These are phyloP conservation scores for pig (Sus scrofa) DNA, from an alignment of 2,113 vertebrate species.

Conservation along the genomic window DNA sequence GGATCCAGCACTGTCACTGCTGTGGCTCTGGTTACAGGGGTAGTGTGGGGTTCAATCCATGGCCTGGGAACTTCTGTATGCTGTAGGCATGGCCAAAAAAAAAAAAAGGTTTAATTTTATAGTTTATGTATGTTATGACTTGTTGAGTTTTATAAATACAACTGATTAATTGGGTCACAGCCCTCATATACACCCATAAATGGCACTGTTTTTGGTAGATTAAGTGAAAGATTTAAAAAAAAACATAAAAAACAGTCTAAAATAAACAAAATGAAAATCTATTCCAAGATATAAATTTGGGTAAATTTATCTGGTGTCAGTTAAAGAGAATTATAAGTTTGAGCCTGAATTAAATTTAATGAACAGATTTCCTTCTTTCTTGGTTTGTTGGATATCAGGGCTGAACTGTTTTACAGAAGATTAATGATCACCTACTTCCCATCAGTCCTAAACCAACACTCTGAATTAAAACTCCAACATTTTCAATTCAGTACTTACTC, in stretches of 20 bases:
- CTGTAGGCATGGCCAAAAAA: too few species aligned
- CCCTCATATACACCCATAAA: constrained; percentile 23
- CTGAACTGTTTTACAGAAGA: constrained; percentile 22
- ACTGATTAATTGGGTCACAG: background rate
- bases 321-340: constrained; percentile 41
- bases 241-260: background rate
- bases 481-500: background rate
- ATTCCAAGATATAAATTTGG: constrained; percentile 30
- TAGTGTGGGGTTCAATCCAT: too few species aligned
- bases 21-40: too few species aligned
- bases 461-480: constrained; percentile 31
- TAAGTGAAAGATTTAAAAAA: constrained; percentile 29
- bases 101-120: background rate
- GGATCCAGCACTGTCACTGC: too few species aligned
- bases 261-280: constrained; percentile 23
- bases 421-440: background rate
- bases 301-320: background rate
- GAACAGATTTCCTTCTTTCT: constrained; percentile 30
- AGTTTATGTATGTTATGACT: constrained; percentile 13
- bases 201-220: constrained; percentile 4
- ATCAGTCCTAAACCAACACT: background rate
- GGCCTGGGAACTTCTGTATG: too few species aligned
- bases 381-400: constrained; percentile 29
- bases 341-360: constrained; percentile 39
- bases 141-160: constrained; percentile 38